phyloP scores from a whole-genome alignment of 2,113 vertebrate genomes.

The Bettongia penicillata region DNA sequence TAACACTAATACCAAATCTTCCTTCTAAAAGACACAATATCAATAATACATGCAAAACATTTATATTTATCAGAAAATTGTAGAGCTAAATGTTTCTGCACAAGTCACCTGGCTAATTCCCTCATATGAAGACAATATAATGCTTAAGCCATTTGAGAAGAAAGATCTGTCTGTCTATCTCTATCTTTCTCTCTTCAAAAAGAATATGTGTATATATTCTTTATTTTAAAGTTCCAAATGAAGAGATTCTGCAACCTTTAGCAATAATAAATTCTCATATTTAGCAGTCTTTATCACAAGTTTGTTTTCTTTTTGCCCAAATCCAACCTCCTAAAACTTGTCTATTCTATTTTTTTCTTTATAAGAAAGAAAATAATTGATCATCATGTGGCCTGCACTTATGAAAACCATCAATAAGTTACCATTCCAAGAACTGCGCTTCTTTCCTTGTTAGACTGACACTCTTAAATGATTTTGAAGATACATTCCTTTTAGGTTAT shows the following conservation, averaged over 20 bases:
- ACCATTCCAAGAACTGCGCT: background rate
- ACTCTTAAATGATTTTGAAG: background rate
- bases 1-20: background rate
- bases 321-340: background rate
- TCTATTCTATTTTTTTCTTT: background rate
- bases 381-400: background rate
- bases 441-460: background rate
- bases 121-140: background rate
- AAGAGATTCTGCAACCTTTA: background rate
- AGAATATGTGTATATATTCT: background rate
- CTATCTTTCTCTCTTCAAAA: background rate
- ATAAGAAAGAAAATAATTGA: background rate
- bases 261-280: background rate
- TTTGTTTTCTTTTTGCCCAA: background rate
- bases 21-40: background rate
- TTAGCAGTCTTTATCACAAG: background rate
- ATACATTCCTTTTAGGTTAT: background rate
- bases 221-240: background rate
- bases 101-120: background rate
- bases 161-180: background rate
- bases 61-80: background rate
- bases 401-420: background rate
- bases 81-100: background rate
- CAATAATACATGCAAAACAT: background rate
- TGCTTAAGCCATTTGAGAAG: background rate